Evolutionary conservation across 2,797 vertebrate species (phyloP).

Genomic region (Coregonus sp.): DNA sequence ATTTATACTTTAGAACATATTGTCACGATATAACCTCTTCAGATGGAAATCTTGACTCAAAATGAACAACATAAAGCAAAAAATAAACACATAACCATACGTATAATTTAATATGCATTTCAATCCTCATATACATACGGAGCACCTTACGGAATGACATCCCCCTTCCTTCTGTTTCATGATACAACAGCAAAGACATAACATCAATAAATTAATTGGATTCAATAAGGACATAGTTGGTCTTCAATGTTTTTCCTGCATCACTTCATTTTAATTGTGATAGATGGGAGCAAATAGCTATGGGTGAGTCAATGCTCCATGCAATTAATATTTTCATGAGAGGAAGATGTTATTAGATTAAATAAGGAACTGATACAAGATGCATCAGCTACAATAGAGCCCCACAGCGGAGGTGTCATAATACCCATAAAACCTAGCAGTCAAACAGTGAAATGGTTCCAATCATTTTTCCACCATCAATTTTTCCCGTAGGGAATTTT

Average conservation of each 20-base stretch:
- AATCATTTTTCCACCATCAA: too few relatives aligned
- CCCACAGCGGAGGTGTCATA: too few relatives aligned
- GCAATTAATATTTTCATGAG: conserved; percentile 34
- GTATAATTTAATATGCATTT: conserved; percentile 46
- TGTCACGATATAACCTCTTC: conserved; percentile 67
- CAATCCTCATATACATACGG: conserved; percentile 66
- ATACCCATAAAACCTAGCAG: too few relatives aligned
- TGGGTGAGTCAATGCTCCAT: conserved; percentile 53
- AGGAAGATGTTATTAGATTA: conserved; percentile 25
- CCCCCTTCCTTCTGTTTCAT: conserved; percentile 16
- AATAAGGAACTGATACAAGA: conserved; percentile 23
- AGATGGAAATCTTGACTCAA: conserved; percentile 51
- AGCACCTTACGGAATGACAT: conserved; percentile 50
- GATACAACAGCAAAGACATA: conserved; percentile 36
- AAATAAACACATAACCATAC: conserved; percentile 42
- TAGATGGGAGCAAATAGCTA: conserved; percentile 54
- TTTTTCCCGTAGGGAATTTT: too few relatives aligned
- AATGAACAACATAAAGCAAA: conserved; percentile 21
- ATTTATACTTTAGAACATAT: conserved; percentile 61
- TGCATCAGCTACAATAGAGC: background rate
- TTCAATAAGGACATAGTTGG: conserved; percentile 36
- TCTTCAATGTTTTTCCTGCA: conserved; percentile 24
- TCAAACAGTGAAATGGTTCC: too few relatives aligned
- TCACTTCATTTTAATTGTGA: conserved; percentile 31
- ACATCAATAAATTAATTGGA: conserved; percentile 59